These are phyloP conservation scores for Exephanes ischioxanthus DNA, from an alignment of 2,888 invertebrate species.

Conservation along the genomic window DNA sequence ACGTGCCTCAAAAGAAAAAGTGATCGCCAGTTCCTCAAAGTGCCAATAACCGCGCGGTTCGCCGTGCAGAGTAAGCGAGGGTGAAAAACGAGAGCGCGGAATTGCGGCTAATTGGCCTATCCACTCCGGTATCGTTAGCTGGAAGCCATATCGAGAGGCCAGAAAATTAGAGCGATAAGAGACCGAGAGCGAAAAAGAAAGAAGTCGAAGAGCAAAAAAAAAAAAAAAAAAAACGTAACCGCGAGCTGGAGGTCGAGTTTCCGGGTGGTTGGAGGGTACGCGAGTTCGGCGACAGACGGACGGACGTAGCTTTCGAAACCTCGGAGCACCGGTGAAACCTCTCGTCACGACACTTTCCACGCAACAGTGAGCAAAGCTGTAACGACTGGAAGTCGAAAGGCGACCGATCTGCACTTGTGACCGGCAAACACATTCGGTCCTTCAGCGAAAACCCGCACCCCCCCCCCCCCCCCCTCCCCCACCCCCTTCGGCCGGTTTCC, in stretches of 20 bases:
- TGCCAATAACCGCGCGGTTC: constrained; percentile 22
- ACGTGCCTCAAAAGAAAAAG: not conserved
- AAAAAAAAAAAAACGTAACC: constrained; percentile 2
- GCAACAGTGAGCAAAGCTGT: constrained; percentile 37
- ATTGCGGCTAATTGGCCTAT: constrained; percentile 49
- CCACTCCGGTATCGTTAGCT: constrained; percentile 40
- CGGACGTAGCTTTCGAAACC: constrained; percentile 16
- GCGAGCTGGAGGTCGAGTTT: constrained; percentile 21
- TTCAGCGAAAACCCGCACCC: not conserved
- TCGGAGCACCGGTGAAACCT: constrained; percentile 23
- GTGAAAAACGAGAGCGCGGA: constrained; percentile 1
- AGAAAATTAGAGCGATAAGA: constrained; percentile 5
- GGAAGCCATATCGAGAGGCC: constrained; percentile 40
- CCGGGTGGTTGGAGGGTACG: constrained; percentile 7
- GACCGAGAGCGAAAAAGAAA: not conserved
- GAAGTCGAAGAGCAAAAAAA: not conserved
- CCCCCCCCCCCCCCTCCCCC: not conserved
- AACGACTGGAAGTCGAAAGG: constrained; percentile 37
- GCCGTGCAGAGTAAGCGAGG: not conserved
- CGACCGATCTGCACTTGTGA: constrained; percentile 25
- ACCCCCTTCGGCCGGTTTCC: not conserved
- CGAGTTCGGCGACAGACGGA: not conserved
- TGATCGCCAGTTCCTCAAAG: not conserved
- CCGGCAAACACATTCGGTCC: constrained; percentile 22
- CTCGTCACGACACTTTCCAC: constrained; percentile 46